phyloP scores from a whole-genome alignment of 37 sponge, comb jelly and placozoan genomes.

The Aplysina aerophoba region DNA sequence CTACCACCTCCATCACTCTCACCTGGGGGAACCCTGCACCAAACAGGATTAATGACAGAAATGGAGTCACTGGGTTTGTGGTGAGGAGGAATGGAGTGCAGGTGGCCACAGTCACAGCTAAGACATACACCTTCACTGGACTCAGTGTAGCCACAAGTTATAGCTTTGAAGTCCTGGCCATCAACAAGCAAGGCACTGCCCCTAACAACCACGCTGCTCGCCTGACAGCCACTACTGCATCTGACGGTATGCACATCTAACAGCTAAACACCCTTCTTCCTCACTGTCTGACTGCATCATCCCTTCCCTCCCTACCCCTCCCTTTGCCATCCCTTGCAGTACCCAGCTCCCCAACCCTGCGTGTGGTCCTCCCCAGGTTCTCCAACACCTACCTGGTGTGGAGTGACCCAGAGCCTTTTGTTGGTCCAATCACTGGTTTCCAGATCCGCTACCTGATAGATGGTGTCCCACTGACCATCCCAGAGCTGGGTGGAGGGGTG shows the following conservation, averaged over 20 bases:
- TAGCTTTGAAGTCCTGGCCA: not conserved
- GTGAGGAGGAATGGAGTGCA: not conserved
- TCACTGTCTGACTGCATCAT: too few relatives aligned
- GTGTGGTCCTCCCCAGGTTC: conserved; percentile 2
- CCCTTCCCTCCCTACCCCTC: too few relatives aligned
- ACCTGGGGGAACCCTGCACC: conserved; percentile 19
- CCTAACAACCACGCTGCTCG: not conserved
- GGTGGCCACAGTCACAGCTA: not conserved
- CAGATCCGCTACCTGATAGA: conserved; percentile 6
- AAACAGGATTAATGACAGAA: conserved; percentile 10
- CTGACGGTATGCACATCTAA: not conserved
- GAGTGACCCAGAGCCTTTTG: not conserved
- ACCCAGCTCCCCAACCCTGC: not conserved
- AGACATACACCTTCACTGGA: not conserved
- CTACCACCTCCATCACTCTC: conserved; percentile 4
- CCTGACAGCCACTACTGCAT: not conserved
- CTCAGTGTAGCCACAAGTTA: not conserved
- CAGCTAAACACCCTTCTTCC: too few relatives aligned
- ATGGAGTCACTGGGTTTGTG: not conserved
- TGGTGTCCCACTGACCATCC: not conserved
- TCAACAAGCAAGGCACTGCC: conserved; percentile 17
- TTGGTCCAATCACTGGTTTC: not conserved
- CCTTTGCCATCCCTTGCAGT: not conserved
- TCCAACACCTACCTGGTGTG: not conserved
- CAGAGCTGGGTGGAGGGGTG: not conserved